Evolutionary conservation across 2,113 vertebrate genomes (phyloP).

Genomic region (Dendropsophus ebraccatus): DNA sequence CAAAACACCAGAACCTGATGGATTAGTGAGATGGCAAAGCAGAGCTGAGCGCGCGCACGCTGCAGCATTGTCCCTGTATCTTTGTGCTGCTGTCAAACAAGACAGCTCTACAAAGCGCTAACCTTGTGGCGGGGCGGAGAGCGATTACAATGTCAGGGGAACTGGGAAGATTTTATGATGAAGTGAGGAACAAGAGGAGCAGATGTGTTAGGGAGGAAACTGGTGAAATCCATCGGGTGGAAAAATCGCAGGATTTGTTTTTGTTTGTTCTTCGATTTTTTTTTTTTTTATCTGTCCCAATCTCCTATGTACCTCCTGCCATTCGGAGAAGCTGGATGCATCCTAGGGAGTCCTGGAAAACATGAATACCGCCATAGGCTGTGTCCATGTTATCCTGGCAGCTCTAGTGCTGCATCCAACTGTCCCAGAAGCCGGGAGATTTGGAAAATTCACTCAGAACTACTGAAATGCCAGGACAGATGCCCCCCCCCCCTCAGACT

Average conservation of each 20-base stretch:
- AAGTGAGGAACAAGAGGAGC: slow-evolving; percentile 15
- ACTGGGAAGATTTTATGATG: slow-evolving; percentile 16
- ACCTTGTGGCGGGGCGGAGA: background rate
- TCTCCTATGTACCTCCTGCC: too few species aligned
- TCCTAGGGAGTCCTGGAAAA: too few species aligned
- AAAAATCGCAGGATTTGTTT: background rate
- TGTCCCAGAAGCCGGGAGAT: too few species aligned
- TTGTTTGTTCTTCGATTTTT: too few species aligned
- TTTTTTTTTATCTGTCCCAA: background rate
- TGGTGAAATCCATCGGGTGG: slow-evolving; percentile 4
- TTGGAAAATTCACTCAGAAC: too few species aligned
- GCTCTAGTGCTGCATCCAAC: too few species aligned
- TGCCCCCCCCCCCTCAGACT: too few species aligned
- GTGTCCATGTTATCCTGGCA: too few species aligned
- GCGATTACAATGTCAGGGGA: background rate
- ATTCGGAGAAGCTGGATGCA: too few species aligned
- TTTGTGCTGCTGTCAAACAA: slow-evolving; percentile 4
- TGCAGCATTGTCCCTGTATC: background rate
- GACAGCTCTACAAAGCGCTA: background rate
- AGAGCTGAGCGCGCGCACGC: background rate
- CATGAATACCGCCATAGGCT: too few species aligned
- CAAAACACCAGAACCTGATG: background rate
- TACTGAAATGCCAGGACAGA: too few species aligned
- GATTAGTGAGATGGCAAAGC: background rate
- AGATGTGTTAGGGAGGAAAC: slow-evolving; percentile 6